These are phyloP conservation scores for Hydrocynus forskahlii DNA, from an alignment of 2,797 vertebrate genomes.

Conservation along the genomic window DNA sequence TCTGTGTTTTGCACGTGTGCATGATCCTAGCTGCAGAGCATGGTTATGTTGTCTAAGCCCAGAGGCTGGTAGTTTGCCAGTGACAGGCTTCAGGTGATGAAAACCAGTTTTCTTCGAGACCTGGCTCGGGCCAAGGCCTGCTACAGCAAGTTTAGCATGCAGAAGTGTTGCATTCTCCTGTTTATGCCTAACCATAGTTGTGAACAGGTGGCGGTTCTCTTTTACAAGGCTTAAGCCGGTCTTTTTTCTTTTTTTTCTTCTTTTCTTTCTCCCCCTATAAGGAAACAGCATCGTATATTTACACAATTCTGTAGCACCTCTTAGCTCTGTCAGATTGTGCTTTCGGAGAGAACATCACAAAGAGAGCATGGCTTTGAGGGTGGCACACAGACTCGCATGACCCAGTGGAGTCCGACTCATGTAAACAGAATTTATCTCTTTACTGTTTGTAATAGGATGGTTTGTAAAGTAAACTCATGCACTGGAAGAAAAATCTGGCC, in stretches of 20 bases:
- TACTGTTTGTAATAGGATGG: slow-evolving; percentile 20
- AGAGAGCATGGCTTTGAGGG: slow-evolving; percentile 17
- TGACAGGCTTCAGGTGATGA: slow-evolving; percentile 46
- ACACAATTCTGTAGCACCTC: slow-evolving; percentile 11
- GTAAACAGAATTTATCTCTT: slow-evolving; percentile 40
- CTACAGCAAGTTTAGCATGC: slow-evolving; percentile 45
- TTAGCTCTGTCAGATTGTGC: slow-evolving; percentile 31
- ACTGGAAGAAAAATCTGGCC: slow-evolving; percentile 2
- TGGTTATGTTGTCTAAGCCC: slow-evolving; percentile 17
- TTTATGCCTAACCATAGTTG: slow-evolving; percentile 28
- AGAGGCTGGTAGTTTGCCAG: slow-evolving; percentile 44
- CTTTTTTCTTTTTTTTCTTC: background rate
- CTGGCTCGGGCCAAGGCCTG: slow-evolving; percentile 31
- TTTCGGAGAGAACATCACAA: slow-evolving; percentile 16
- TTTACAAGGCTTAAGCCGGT: slow-evolving; percentile 33
- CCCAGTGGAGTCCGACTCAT: slow-evolving; percentile 22
- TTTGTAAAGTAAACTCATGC: slow-evolving; percentile 63
- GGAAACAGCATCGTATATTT: slow-evolving; percentile 34
- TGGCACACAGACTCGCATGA: slow-evolving; percentile 21
- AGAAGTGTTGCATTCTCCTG: slow-evolving; percentile 26
- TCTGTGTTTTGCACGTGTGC: background rate
- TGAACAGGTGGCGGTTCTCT: slow-evolving; percentile 30
- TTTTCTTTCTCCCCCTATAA: slow-evolving; percentile 16
- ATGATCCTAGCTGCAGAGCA: slow-evolving; percentile 18
- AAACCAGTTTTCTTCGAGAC: slow-evolving; percentile 44